Evolutionary conservation across 1,140 invertebrate species (phyloP), one percentile per base, ranked within the genome.

Genomic region (Drosophila pseudoananassae): DNA sequence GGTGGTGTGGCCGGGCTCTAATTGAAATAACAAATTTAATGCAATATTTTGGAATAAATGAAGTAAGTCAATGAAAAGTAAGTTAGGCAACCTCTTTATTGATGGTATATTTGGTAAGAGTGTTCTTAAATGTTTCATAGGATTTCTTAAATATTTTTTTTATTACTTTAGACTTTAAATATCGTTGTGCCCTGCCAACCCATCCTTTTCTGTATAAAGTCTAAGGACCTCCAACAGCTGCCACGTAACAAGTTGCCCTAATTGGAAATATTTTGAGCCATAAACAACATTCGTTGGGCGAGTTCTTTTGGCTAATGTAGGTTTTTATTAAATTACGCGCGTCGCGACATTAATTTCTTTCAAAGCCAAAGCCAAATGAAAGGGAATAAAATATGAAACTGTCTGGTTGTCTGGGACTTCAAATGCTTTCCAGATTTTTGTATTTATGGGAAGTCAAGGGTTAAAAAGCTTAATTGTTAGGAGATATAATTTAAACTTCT

Each of bases 241-340:
- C 6, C 71, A 64, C 64, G 69, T 60, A 52, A 52, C 36, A 70
- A 78, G 46, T 87, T 70, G 74, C 64, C 53, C 51, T 64, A 87
- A 87, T 88, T 87, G 82, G 66, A 82, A 87, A 82, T 78, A 78
- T 87, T 88, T 68, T 53, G 29, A 58, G 83, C 75, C 82, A 87
- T 87, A 87, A 87, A 87, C 82, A 87, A 87, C 82, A 87, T 82
- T 87, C 58, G 75, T 81, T 60, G 78, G 53, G 64, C 53, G 58
- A 56, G 25, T 60, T 17, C 40, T 45, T 58, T 40, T 36, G 46
- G 46, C 55, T 38, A 50, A 20, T 73, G 64, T 45, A 33, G 17
- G 60, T 69, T 76, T 82, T 72, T 78, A 87, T 87, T 87, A 82
- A 87, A 87, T 87, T 82, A 68, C 63, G 59, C 64, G 25, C 27